phyloP scores from a whole-genome alignment of 2,797 vertebrate genomes.

The Esox masquinongy region DNA sequence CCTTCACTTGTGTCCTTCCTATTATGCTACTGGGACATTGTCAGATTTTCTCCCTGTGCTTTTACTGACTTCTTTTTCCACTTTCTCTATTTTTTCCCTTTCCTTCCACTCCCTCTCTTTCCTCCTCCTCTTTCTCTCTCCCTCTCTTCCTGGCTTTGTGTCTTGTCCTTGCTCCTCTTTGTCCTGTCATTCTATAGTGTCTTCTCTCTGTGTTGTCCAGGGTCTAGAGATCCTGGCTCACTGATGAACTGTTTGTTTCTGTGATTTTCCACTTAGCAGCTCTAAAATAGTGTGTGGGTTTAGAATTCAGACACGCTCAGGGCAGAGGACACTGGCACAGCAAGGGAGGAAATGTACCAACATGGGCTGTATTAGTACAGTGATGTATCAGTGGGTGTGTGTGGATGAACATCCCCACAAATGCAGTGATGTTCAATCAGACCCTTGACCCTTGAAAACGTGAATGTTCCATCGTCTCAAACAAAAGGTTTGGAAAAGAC shows the following conservation, averaged over 20 bases:
- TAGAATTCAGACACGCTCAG: slow-evolving; percentile 46
- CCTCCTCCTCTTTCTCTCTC: slow-evolving; percentile 1
- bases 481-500: slow-evolving; percentile 28
- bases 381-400: slow-evolving; percentile 21
- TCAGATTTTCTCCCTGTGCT: slow-evolving; percentile 10
- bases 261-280: slow-evolving; percentile 70
- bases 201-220: slow-evolving; percentile 25
- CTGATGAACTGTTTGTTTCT: slow-evolving; percentile 76
- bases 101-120: background rate
- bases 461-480: slow-evolving; percentile 43
- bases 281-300: slow-evolving; percentile 70
- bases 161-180: background rate
- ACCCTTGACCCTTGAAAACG: background rate
- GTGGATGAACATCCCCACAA: background rate
- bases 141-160: slow-evolving; percentile 19
- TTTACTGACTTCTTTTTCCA: background rate
- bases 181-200: no score
- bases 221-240: slow-evolving; percentile 35
- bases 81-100: background rate
- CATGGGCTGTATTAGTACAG: background rate
- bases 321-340: slow-evolving; percentile 56
- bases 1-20: slow-evolving; percentile 25
- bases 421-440: background rate
- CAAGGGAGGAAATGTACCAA: slow-evolving; percentile 36
- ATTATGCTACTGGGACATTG: slow-evolving; percentile 10